Conservation (phyloP, 2,797 vertebrate species). For the Peromyscus aztecus region DNA sequence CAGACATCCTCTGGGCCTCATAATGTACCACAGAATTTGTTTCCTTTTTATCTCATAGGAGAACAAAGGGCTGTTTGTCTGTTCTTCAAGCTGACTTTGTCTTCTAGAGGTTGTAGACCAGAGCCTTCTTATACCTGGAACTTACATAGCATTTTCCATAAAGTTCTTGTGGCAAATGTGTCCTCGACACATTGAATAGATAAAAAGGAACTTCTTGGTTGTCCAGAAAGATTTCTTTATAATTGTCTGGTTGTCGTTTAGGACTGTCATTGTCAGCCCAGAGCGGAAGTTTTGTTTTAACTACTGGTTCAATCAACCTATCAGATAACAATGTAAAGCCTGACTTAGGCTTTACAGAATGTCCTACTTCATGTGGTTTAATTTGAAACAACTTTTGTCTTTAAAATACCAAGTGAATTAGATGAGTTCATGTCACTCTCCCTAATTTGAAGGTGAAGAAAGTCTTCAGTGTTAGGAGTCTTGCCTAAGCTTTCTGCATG, state of each 20-base stretch:
- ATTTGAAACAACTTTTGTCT: conserved; percentile 8
- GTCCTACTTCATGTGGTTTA: not conserved
- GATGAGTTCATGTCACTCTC: not conserved
- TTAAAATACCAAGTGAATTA: conserved; percentile 16
- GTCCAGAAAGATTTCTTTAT: not conserved
- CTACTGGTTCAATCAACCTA: not conserved
- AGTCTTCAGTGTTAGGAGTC: not conserved
- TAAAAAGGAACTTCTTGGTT: not conserved
- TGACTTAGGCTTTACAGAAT: not conserved
- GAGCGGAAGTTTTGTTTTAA: not conserved
- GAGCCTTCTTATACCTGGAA: too few species aligned
- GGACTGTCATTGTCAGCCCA: not conserved
- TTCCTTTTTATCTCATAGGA: not conserved
- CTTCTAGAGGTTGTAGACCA: not conserved
- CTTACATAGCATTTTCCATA: not conserved
- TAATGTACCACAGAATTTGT: not conserved
- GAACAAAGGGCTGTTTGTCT: not conserved
- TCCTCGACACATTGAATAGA: not conserved
- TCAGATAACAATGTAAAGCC: not conserved
- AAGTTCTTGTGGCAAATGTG: not conserved
- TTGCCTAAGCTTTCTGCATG: not conserved
- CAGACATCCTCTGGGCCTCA: not conserved
- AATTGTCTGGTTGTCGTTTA: not conserved
- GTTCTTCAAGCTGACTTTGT: not conserved
- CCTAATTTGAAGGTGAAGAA: not conserved